Evolutionary conservation across 2,888 invertebrate genomes (phyloP), one percentile per base, ranked within the genome.

Genomic region (Thymelicus acteon): DNA sequence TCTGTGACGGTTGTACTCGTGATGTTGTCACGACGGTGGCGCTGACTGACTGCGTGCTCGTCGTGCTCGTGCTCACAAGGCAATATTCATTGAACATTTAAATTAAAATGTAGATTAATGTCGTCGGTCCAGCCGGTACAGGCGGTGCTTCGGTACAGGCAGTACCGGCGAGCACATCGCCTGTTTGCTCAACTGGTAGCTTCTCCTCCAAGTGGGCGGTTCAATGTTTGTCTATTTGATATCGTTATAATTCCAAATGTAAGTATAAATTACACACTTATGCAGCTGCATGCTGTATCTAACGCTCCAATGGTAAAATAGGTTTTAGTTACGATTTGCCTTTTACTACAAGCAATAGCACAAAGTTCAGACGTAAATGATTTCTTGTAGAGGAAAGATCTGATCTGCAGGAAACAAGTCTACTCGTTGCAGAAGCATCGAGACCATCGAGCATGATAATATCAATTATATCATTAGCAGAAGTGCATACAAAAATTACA

Each of bases 41-140:
- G 15, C 15, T 40, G 57, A 63, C 40, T 24, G 58, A 47, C n/a
- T 31, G 24, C 37, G 58, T 63, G 39, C 13, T 31, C 24, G 37
- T 12, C 7, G 7, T 24, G 57, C 6, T 31, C 37, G 57, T 3
- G 31, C 57, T 13, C 52, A 58, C 69, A 48, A 63, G 63, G 49
- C 62, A n/a, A 60, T 70, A 70, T 70, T 64, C 58, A 70, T 64
- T 70, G 15, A 54, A 49, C 70, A 70, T 65, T 47, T 70, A 60
- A 70, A 70, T 65, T 70, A 40, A 70, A 65, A 70, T 60, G 52
- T 65, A 70, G n/a, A 48, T n/a, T 31, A 12, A 12, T 52, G 31
- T 2, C 39, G 48, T 13, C 58, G 57, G 8, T 12, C 15, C 40
- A 5, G 40, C 15, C 13, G 31, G n/a, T 12, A 40, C 40, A 5